These are phyloP conservation scores for Xerus rutilus DNA, from an alignment of 2,797 vertebrate genomes.

Conservation along the genomic window DNA sequence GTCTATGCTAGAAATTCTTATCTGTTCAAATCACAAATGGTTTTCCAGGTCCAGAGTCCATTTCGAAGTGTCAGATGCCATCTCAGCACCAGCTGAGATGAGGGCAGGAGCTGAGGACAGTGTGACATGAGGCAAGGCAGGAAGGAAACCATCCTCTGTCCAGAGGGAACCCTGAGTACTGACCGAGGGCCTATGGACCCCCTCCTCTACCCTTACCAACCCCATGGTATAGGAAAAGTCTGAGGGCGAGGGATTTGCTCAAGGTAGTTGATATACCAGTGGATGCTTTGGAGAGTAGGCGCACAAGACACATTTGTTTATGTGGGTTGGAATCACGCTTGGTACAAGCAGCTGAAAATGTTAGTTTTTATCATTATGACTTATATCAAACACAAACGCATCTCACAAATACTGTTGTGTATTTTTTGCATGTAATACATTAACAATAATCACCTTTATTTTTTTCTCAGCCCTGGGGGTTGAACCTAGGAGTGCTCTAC, in stretches of 20 bases:
- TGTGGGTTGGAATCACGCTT: too few species aligned
- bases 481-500: too few species aligned
- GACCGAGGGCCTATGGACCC: neutral
- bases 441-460: neutral
- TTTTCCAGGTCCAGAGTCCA: neutral
- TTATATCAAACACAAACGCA: too few species aligned
- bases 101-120: neutral
- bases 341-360: neutral
- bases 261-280: neutral
- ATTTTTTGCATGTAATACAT: neutral
- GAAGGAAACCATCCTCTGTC: neutral
- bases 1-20: neutral
- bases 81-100: rapidly evolving
- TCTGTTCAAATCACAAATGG: neutral
- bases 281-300: neutral
- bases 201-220: too few species aligned
- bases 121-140: neutral
- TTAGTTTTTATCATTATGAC: too few species aligned
- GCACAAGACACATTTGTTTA: rapidly evolving
- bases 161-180: too few species aligned
- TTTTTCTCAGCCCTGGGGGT: too few species aligned
- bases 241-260: too few species aligned
- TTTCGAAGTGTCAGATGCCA: neutral
- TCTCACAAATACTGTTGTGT: neutral
- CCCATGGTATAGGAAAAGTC: neutral